phyloP scores from a whole-genome alignment of 2,113 vertebrate genomes.

The Vidua chalybeata region DNA sequence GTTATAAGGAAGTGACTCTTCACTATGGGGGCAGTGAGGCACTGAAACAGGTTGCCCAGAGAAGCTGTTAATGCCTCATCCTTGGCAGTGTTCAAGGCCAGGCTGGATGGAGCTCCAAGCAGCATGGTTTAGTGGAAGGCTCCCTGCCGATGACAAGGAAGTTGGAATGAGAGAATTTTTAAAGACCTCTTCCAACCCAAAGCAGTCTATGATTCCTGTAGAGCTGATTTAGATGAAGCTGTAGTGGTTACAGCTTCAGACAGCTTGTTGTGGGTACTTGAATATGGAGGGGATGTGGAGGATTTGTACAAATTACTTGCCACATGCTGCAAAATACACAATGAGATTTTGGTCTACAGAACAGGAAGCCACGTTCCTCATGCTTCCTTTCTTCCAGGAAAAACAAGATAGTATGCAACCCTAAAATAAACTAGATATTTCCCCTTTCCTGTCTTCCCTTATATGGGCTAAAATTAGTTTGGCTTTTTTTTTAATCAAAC shows the following conservation, averaged over 20 bases:
- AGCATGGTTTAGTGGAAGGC: not conserved
- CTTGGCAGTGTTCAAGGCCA: not conserved
- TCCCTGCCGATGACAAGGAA: not conserved
- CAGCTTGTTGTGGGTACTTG: not conserved
- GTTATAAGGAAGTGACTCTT: not conserved
- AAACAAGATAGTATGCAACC: not conserved
- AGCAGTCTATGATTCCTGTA: not conserved
- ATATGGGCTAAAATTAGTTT: not conserved
- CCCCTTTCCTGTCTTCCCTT: not conserved
- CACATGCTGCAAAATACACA: not conserved
- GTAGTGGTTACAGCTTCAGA: not conserved
- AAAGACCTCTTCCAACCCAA: not conserved
- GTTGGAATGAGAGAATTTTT: not conserved
- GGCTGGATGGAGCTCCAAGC: not conserved
- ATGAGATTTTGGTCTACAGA: not conserved
- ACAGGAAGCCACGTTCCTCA: slow-evolving; percentile 40
- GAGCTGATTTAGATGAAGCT: not conserved
- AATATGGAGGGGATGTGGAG: not conserved
- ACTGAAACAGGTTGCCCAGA: not conserved
- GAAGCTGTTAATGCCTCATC: not conserved
- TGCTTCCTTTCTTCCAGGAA: slow-evolving; percentile 40
- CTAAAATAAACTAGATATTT: not conserved
- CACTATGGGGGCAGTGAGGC: not conserved
- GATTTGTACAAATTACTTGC: not conserved
- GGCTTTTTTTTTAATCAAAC: not conserved